Percentiles rank a stretch among this genome's conserved stretches.
Evolutionary conservation across 2,797 vertebrate species (phyloP).

Genomic region (Chaetophractus vellerosus): DNA sequence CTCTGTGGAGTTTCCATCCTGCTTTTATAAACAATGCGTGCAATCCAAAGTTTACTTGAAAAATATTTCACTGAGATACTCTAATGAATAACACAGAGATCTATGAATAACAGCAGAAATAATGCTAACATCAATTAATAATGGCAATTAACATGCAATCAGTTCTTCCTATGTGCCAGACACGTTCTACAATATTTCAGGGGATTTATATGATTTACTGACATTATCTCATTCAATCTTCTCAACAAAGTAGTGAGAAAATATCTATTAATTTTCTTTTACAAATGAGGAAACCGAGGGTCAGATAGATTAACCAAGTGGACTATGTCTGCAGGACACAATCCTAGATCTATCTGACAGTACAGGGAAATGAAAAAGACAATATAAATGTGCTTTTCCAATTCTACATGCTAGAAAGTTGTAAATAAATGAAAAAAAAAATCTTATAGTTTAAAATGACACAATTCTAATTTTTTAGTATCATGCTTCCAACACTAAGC

Average conservation of each 20-base stretch:
- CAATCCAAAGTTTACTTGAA: conserved; percentile 19
- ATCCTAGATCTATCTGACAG: neutral
- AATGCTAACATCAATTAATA: neutral
- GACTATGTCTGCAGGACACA: neutral
- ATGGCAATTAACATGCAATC: neutral
- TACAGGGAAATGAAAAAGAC: neutral
- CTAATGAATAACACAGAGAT: neutral
- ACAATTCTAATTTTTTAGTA: neutral
- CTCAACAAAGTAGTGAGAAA: conserved; percentile 40
- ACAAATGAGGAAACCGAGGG: conserved; percentile 4
- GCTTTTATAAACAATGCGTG: neutral
- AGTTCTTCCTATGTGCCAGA: neutral
- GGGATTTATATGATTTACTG: neutral
- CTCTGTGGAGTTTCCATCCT: neutral
- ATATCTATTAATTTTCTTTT: conserved; percentile 23
- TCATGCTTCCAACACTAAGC: neutral
- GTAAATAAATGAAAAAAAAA: neutral
- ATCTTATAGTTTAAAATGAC: neutral
- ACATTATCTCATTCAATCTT: neutral
- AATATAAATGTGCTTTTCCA: neutral
- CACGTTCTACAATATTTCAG: neutral
- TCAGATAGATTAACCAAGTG: neutral
- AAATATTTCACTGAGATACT: neutral
- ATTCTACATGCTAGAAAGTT: neutral
- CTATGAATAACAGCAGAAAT: neutral